Conservation (phyloP, 2,113 vertebrate genomes). For the Phyllostomus hastatus region DNA sequence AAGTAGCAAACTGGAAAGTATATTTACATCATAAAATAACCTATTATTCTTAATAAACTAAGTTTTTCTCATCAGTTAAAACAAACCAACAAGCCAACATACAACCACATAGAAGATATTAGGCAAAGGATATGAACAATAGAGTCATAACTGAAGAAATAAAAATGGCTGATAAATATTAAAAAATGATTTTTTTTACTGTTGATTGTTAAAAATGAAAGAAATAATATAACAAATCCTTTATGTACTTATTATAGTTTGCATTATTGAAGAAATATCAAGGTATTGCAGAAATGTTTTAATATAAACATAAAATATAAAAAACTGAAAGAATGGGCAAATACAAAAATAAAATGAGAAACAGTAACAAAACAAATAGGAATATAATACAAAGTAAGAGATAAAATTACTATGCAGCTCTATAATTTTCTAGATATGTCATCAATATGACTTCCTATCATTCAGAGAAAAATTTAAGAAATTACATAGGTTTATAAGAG, state of each 20-base stretch:
- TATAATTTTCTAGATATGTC: background rate
- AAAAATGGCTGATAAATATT: background rate
- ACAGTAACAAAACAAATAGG: background rate
- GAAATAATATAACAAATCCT: background rate
- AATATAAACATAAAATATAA: background rate
- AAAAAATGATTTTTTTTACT: background rate
- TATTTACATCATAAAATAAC: background rate
- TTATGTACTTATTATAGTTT: background rate
- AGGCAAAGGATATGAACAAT: background rate
- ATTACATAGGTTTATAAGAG: background rate
- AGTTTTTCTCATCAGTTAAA: background rate
- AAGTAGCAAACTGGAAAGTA: background rate
- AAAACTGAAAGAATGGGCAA: background rate
- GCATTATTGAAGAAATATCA: background rate
- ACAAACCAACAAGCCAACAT: background rate
- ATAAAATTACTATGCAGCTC: background rate
- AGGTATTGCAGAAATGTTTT: background rate
- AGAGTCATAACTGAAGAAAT: background rate
- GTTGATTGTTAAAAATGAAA: background rate
- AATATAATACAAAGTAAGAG: background rate
- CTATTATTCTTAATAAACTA: background rate
- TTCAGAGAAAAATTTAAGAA: background rate
- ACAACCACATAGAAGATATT: background rate
- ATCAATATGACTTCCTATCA: background rate
- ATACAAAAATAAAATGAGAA: background rate